Evolutionary conservation across 2,113 vertebrate genomes (phyloP).

Genomic region (Rhinolophus ferrumequinum): DNA sequence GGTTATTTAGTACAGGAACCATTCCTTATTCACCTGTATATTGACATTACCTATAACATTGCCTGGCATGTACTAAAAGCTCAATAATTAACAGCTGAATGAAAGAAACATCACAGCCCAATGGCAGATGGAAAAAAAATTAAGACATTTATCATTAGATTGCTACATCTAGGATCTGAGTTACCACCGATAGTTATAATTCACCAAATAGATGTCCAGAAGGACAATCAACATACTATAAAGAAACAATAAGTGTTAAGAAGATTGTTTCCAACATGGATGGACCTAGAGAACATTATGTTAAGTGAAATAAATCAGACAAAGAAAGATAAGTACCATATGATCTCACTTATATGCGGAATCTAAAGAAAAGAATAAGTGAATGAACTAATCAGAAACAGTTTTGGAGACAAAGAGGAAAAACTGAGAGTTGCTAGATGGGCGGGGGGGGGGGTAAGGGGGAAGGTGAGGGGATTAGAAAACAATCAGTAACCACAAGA

Average conservation of each 20-base stretch:
- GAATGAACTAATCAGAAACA: too few relatives aligned
- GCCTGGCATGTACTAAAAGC: background rate
- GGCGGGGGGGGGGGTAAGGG: too few relatives aligned
- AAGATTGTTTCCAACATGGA: background rate
- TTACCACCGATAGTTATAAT: background rate
- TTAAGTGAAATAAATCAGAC: too few relatives aligned
- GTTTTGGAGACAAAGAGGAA: too few relatives aligned
- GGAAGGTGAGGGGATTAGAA: too few relatives aligned
- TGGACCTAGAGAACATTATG: too few relatives aligned
- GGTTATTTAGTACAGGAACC: background rate
- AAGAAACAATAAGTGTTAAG: background rate
- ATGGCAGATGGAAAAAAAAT: background rate
- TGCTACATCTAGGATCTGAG: background rate
- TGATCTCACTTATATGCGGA: too few relatives aligned
- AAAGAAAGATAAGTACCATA: too few relatives aligned
- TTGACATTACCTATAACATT: background rate
- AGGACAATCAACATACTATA: background rate
- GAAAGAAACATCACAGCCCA: background rate
- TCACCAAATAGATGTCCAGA: background rate
- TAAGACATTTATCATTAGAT: constrained; percentile 3
- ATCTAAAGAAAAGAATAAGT: too few relatives aligned
- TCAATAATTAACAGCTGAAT: background rate
- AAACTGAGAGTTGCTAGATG: too few relatives aligned
- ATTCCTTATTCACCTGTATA: background rate
- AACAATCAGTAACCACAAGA: too few relatives aligned